These are phyloP conservation scores for Cryptotis parvus DNA, from an alignment of 2,113 vertebrate species.

Conservation along the genomic window DNA sequence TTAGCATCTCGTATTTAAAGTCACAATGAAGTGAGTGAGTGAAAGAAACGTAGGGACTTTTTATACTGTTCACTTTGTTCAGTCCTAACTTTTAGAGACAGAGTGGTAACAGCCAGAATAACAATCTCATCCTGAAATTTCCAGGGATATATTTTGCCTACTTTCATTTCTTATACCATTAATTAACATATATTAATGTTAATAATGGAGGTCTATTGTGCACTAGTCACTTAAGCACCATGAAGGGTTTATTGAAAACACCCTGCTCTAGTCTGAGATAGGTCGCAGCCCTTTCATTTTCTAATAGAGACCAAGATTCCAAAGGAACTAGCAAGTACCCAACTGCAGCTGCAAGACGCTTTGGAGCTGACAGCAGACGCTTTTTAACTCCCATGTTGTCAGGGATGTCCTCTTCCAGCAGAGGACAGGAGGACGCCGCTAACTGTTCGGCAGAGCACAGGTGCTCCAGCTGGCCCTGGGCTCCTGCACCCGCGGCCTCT, in stretches of 20 bases:
- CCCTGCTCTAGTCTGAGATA: neutral
- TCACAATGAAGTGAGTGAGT: constrained; percentile 14
- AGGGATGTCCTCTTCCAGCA: neutral
- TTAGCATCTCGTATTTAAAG: neutral
- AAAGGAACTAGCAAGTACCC: neutral
- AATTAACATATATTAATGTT: neutral
- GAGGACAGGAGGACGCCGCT: constrained; percentile 17
- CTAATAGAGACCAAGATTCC: neutral
- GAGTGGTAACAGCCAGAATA: constrained; percentile 29
- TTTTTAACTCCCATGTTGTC: neutral
- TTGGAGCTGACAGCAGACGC: neutral
- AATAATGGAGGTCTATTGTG: too few species aligned
- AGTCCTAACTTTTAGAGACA: neutral
- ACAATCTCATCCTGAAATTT: constrained; percentile 42
- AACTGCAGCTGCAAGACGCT: neutral
- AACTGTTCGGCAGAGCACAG: neutral
- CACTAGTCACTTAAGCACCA: neutral
- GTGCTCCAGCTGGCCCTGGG: neutral
- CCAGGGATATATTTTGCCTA: neutral
- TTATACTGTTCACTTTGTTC: neutral
- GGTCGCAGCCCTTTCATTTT: neutral
- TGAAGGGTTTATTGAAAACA: neutral
- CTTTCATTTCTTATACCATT: neutral
- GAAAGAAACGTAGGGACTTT: neutral
- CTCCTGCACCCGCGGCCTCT: neutral